Evolutionary conservation across 2,888 invertebrate species (phyloP).

Genomic region (Trachelus stipa): DNA sequence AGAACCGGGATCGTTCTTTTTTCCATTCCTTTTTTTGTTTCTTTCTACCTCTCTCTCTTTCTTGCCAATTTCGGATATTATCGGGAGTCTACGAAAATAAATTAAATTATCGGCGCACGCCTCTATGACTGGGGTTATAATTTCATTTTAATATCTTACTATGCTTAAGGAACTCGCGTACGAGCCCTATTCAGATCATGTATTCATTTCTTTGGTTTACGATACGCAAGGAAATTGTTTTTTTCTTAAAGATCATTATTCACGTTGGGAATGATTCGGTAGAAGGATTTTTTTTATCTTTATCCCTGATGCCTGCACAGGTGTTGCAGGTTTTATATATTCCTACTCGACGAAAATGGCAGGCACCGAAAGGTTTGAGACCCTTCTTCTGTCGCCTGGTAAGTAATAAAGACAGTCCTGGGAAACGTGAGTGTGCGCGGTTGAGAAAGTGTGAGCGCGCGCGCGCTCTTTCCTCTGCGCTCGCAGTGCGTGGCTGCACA

Average conservation of each 20-base stretch:
- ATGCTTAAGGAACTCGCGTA: neutral
- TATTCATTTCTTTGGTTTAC: neutral
- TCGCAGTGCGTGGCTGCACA: constrained; percentile 16
- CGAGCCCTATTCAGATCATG: neutral
- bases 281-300: neutral
- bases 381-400: neutral
- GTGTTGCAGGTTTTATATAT: neutral
- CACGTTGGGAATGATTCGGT: neutral
- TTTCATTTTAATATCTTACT: neutral
- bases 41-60: neutral
- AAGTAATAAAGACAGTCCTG: neutral
- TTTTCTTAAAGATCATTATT: neutral
- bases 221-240: neutral
- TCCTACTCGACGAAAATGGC: neutral
- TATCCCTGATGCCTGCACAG: neutral
- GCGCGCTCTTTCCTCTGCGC: constrained; percentile 10
- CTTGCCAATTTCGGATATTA: neutral
- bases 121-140: neutral
- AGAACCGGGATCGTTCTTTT: neutral
- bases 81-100: neutral
- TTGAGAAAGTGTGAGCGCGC: constrained; percentile 12
- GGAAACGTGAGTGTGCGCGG: neutral
- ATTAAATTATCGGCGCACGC: neutral
- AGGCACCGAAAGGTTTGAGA: neutral
- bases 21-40: neutral